A percentile compares a stretch with the other conserved stretches of the same genome.
These are phyloP conservation scores for Anthopleura xanthogrammica DNA, from an alignment of 92 coral and sea anemone genomes.

Conservation along the genomic window DNA sequence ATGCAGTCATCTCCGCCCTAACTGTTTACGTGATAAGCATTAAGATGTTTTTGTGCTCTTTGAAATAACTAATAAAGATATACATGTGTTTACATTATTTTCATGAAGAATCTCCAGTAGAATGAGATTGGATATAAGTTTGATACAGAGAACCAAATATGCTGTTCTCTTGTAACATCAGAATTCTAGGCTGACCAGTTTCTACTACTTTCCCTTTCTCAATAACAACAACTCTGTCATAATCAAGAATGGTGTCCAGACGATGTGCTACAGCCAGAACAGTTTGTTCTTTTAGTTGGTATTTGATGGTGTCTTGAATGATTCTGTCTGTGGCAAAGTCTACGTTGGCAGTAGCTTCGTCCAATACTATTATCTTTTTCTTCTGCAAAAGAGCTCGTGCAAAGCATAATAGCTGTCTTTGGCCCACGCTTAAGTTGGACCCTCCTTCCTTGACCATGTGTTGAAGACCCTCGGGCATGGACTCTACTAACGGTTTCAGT, in stretches of 20 bases:
- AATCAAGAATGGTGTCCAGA: slow-evolving; percentile 30
- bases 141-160: slow-evolving; percentile 16
- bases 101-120: too few relatives aligned
- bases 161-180: background rate
- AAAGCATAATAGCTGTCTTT: slow-evolving; percentile 4
- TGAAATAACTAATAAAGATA: too few relatives aligned
- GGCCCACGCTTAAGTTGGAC: slow-evolving; percentile 55
- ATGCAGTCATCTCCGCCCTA: too few relatives aligned
- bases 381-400: slow-evolving; percentile 13
- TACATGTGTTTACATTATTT: too few relatives aligned
- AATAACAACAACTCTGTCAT: slow-evolving; percentile 28
- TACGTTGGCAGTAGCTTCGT: slow-evolving; percentile 67
- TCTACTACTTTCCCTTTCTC: slow-evolving; percentile 36
- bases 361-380: slow-evolving; percentile 20
- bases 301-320: slow-evolving; percentile 26
- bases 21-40: too few relatives aligned
- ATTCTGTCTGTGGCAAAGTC: slow-evolving; percentile 24
- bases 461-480: slow-evolving; percentile 45
- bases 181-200: slow-evolving; percentile 13
- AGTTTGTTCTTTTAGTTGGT: slow-evolving; percentile 9
- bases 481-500: slow-evolving; percentile 27
- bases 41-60: too few relatives aligned
- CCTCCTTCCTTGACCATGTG: slow-evolving; percentile 50
- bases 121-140: background rate
- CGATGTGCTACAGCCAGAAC: slow-evolving; percentile 2